Conservation (phyloP, 1,140 invertebrate genomes). For the Solen grandis region DNA sequence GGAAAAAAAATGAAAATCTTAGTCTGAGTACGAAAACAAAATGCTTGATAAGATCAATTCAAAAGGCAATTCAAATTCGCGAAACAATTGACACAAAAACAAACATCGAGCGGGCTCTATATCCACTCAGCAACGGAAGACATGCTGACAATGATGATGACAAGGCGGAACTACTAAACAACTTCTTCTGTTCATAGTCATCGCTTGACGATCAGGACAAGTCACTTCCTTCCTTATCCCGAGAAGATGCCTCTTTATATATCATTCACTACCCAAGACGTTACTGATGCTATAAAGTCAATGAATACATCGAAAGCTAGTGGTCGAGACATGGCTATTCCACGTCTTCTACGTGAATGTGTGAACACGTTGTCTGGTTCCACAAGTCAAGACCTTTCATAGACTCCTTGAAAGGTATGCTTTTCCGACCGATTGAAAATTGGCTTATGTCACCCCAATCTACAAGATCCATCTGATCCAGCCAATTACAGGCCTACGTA, state of each 20-base stretch:
- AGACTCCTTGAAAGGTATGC: background rate
- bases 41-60: background rate
- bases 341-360: background rate
- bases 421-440: conserved; percentile 15
- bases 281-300: background rate
- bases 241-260: background rate
- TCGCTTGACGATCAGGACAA: background rate
- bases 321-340: background rate
- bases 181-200: background rate
- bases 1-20: background rate
- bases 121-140: background rate
- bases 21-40: background rate
- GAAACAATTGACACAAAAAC: background rate
- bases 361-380: background rate
- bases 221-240: background rate
- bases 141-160: background rate
- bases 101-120: background rate
- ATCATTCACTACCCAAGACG: background rate
- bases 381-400: background rate
- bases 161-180: background rate
- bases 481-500: conserved; percentile 33
- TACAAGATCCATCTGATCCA: background rate
- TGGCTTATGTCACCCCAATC: background rate
- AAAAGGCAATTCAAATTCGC: background rate
- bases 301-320: background rate